Conservation (phyloP, 2,888 invertebrate species). For the Cremastobaeus sp. region DNA sequence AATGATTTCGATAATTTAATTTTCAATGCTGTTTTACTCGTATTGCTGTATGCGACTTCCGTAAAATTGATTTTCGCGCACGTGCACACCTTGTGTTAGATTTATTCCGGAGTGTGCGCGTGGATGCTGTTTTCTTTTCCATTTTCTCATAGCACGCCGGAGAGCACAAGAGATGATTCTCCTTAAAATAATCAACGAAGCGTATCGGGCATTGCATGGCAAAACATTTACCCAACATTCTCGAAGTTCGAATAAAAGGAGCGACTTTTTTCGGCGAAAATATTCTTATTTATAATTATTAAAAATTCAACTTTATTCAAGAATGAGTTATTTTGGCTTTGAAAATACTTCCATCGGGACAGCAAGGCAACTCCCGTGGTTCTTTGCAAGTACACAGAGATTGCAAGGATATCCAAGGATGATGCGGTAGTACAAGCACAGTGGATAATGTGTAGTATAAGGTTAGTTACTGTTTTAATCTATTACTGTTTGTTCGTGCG, state of each 20-base stretch:
- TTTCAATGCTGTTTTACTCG: too few relatives aligned
- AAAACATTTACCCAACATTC: background rate
- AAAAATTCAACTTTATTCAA: background rate
- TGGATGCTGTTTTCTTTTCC: conserved; percentile 62
- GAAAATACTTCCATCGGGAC: conserved; percentile 3
- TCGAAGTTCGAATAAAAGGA: background rate
- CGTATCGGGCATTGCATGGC: background rate
- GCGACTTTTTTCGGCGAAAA: background rate
- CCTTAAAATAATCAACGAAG: conserved; percentile 11
- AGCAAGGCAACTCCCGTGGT: background rate
- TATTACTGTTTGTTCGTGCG: too few relatives aligned
- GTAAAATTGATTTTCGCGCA: conserved; percentile 66
- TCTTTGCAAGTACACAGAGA: conserved; percentile 6
- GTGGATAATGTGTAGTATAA: conserved; percentile 12
- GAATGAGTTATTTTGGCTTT: conserved; percentile 3
- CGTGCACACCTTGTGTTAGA: conserved; percentile 62
- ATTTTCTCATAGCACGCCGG: conserved; percentile 56
- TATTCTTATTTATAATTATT: too few relatives aligned
- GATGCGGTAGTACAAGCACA: conserved; percentile 3
- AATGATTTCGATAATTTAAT: too few relatives aligned
- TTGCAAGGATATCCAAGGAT: conserved; percentile 14
- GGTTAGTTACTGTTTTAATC: conserved; percentile 21
- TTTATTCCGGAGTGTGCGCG: conserved; percentile 66
- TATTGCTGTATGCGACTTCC: conserved; percentile 49
- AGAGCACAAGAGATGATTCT: conserved; percentile 42